A percentile compares a stretch with the other conserved stretches of the same genome.
Conservation (phyloP, 2,113 vertebrate genomes). For the Oncorhynchus gorbuscha region DNA sequence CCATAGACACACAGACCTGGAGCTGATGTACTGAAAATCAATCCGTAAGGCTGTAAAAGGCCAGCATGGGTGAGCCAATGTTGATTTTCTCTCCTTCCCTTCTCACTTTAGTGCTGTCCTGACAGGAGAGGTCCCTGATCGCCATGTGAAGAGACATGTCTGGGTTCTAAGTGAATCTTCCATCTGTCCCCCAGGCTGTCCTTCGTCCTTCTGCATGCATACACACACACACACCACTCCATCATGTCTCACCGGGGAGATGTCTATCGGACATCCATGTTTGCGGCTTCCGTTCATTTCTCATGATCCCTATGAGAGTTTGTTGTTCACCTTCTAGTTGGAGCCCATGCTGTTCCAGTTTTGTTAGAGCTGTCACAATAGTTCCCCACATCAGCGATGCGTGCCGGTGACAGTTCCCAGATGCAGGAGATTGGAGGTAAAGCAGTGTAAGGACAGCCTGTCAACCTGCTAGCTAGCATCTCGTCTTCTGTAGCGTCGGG, state of each 20-base stretch:
- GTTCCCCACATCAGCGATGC: neutral
- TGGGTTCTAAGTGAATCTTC: constrained; percentile 3
- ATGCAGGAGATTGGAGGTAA: neutral
- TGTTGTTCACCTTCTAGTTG: neutral
- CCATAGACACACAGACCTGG: no score
- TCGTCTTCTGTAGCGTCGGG: neutral
- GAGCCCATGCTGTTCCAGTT: neutral
- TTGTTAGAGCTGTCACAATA: neutral
- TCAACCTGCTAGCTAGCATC: neutral
- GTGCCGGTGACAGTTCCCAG: neutral
- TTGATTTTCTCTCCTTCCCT: neutral
- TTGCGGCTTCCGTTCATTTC: neutral
- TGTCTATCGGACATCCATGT: neutral
- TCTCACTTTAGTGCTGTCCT: neutral
- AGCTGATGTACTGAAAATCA: no score
- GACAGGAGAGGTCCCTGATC: neutral
- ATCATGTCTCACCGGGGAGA: neutral
- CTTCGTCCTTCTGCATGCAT: neutral
- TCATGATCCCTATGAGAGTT: neutral
- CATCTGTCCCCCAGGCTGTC: neutral
- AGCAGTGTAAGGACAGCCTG: neutral
- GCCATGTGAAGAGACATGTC: neutral
- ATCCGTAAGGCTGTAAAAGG: neutral
- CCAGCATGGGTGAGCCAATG: neutral
- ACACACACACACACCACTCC: neutral